Evolutionary conservation across 2,888 invertebrate genomes (phyloP).

Genomic region (Drosophila rellima): DNA sequence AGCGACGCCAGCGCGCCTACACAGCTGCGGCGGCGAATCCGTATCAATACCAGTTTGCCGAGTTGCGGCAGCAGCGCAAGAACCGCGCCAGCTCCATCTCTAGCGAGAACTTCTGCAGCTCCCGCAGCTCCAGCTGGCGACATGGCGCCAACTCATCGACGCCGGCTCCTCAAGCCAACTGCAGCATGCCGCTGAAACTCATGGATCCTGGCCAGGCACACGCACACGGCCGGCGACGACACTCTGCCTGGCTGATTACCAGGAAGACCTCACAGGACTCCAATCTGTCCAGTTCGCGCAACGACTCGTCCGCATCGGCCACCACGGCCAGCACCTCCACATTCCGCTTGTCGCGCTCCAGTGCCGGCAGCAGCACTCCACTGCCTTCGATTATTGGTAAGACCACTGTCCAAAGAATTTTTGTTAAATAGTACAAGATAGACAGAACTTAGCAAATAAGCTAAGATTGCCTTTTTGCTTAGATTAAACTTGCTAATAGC

Average conservation of each 20-base stretch:
- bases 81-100: constrained; percentile 93
- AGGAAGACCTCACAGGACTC: constrained; percentile 97
- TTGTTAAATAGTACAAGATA: neutral
- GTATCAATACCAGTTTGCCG: constrained; percentile 91
- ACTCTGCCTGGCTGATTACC: constrained; percentile 96
- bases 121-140: constrained; percentile 94
- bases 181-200: constrained; percentile 90
- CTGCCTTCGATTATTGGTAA: constrained; percentile 85
- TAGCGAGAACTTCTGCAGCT: constrained; percentile 96
- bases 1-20: constrained; percentile 73
- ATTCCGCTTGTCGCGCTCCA: constrained; percentile 95
- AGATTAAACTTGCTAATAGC: neutral
- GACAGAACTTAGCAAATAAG: too few relatives aligned
- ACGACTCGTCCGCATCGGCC: constrained; percentile 96
- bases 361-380: constrained; percentile 88
- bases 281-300: constrained; percentile 94
- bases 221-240: constrained; percentile 88
- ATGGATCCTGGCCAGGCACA: constrained; percentile 87
- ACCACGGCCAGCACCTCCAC: constrained; percentile 96
- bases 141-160: constrained; percentile 88
- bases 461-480: neutral
- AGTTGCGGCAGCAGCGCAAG: constrained; percentile 90
- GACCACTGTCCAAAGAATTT: constrained; percentile 1
- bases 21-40: constrained; percentile 88
- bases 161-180: constrained; percentile 80